These are phyloP conservation scores for Macrobrachium rosenbergii DNA, from an alignment of 1,140 invertebrate species.

Conservation along the genomic window DNA sequence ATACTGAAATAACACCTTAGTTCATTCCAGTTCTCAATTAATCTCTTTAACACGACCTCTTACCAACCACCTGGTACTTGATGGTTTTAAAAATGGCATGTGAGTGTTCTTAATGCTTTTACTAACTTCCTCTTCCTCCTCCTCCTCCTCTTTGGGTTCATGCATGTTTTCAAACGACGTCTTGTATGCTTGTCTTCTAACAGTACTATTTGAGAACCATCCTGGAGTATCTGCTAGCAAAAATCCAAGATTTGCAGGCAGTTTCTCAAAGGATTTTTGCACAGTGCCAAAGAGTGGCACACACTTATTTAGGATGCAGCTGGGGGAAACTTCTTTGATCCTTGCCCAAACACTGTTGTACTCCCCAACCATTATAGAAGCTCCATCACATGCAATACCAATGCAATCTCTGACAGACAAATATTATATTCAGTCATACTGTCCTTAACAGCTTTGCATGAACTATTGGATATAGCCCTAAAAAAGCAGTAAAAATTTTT, in stretches of 20 bases:
- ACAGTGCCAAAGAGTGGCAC: conserved; percentile 23
- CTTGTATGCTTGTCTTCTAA: conserved; percentile 1
- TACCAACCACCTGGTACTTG: conserved; percentile 25
- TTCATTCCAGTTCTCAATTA: conserved; percentile 19
- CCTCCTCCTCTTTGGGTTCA: conserved; percentile 1
- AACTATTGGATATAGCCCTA: neutral
- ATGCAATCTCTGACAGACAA: conserved; percentile 9
- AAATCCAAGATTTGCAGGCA: conserved; percentile 4
- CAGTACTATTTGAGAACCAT: conserved; percentile 12
- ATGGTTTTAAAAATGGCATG: conserved; percentile 12
- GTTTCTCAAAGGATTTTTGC: conserved; percentile 19
- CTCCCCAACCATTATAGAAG: conserved; percentile 12
- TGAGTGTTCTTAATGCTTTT: neutral
- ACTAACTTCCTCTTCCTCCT: no score
- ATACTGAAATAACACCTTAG: neutral
- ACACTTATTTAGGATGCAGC: conserved; percentile 19
- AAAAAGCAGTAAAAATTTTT: no score
- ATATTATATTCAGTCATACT: conserved; percentile 15
- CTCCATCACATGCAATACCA: conserved; percentile 24
- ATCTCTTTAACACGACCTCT: no score
- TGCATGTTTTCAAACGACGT: conserved; percentile 8
- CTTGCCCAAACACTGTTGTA: conserved; percentile 1
- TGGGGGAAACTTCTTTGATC: conserved; percentile 10
- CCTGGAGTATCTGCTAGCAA: conserved; percentile 19
- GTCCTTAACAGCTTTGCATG: conserved; percentile 7